A percentile compares a stretch with the other conserved stretches of the same genome.
phyloP scores from a whole-genome alignment of 2,888 invertebrate species.

The Drosophila ustulata region DNA sequence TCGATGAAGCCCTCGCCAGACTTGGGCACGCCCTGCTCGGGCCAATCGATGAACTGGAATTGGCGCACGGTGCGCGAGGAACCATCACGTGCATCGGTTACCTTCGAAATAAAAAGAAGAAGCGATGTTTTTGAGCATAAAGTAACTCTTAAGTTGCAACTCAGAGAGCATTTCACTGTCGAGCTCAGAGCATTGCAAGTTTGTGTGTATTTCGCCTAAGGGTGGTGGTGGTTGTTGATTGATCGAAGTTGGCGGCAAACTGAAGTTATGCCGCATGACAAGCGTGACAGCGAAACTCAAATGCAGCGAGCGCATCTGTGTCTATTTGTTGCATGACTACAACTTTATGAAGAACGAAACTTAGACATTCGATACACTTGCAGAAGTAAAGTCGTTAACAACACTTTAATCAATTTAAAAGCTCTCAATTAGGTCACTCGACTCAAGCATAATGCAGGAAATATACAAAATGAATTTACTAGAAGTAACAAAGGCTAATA shows the following conservation, averaged over 20 bases:
- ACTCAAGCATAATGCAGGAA: not conserved
- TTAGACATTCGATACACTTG: not conserved
- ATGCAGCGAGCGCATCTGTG: conserved; percentile 2
- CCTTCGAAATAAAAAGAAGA: conserved; percentile 83
- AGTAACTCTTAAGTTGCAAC: not conserved
- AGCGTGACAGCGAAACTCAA: conserved; percentile 2
- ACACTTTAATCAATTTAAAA: conserved; percentile 2
- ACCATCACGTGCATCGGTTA: conserved; percentile 98
- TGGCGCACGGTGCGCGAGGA: conserved; percentile 97
- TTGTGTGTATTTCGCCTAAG: not conserved
- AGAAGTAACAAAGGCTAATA: too few relatives aligned
- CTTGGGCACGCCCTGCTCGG: conserved; percentile 98
- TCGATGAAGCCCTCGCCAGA: conserved; percentile 99
- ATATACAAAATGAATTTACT: not conserved
- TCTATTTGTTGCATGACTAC: conserved; percentile 2
- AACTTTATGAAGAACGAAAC: not conserved
- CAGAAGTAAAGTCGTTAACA: not conserved
- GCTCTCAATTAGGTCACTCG: conserved; percentile 1
- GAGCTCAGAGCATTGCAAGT: not conserved
- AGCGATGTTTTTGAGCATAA: not conserved
- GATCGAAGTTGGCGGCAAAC: conserved; percentile 1
- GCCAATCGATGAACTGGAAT: conserved; percentile 99
- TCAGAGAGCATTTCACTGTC: not conserved
- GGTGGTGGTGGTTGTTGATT: not conserved
- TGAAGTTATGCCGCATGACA: conserved; percentile 1